Conservation (phyloP, 2,888 invertebrate genomes). For the Ashinkailepas kermadecensis region DNA sequence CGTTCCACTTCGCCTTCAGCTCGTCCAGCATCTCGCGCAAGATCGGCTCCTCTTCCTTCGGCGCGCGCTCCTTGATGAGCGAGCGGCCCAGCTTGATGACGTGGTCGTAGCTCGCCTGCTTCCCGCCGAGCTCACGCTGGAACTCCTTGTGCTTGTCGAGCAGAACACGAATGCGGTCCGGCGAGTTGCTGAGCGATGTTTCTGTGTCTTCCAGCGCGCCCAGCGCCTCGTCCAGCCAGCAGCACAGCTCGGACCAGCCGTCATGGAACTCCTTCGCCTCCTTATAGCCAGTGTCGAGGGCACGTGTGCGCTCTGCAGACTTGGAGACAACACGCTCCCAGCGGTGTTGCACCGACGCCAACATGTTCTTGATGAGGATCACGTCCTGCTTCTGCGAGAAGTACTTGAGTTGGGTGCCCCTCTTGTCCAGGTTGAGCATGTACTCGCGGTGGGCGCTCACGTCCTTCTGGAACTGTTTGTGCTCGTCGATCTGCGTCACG, state of each 20-base stretch:
- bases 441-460: slow-evolving; percentile 86
- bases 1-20: slow-evolving; percentile 87
- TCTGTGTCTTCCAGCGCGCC: slow-evolving; percentile 58
- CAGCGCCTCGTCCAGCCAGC: slow-evolving; percentile 85
- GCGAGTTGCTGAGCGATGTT: slow-evolving; percentile 63
- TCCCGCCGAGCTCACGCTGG: slow-evolving; percentile 78
- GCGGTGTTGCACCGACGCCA: slow-evolving; percentile 92
- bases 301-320: slow-evolving; percentile 86
- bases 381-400: slow-evolving; percentile 99
- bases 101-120: slow-evolving; percentile 77
- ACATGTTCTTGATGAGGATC: slow-evolving; percentile 92
- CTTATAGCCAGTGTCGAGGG: slow-evolving; percentile 89
- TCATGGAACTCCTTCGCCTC: slow-evolving; percentile 93
- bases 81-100: slow-evolving; percentile 83
- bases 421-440: slow-evolving; percentile 91
- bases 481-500: slow-evolving; percentile 91
- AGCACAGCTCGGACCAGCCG: slow-evolving; percentile 78
- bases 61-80: slow-evolving; percentile 83
- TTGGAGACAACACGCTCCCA: slow-evolving; percentile 97
- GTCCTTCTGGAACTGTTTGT: slow-evolving; percentile 90
- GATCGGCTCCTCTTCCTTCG: slow-evolving; percentile 75
- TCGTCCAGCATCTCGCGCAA: slow-evolving; percentile 78
- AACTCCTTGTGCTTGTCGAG: slow-evolving; percentile 86
- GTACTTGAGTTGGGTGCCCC: slow-evolving; percentile 95
- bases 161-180: slow-evolving; percentile 71